Evolutionary conservation across 1,140 invertebrate genomes (phyloP), one percentile per base, ranked within the genome.

Genomic region (Helicoverpa zea): DNA sequence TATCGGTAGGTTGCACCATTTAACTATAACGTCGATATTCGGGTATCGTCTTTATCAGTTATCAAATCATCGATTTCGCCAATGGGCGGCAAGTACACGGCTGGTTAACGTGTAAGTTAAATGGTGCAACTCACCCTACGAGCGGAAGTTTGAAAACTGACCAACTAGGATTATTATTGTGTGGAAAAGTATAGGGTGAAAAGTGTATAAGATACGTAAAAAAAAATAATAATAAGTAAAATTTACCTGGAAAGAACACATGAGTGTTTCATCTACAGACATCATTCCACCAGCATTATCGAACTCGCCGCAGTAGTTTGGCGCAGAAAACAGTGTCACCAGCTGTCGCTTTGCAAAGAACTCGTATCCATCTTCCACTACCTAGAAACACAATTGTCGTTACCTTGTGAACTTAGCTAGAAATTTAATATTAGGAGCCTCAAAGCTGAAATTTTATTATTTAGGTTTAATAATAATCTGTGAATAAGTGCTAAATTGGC

Each of bases 241-340:
- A 80, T 30, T 23, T 81, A 96, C 95, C 95, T 97, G 96, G 92
- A 97, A 99, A 88, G 99, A 99, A 96, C 99, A 99, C 99, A 99
- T 99, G 13, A 99, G 96, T 79, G 99, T 99, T 91, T 99, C 99
- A 95, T 99, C 99, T 14, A 99, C 99, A 88, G 98, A 99, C 99
- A 99, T 99, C 99, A 99, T 99, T 81, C 98, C 99, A 80, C 98
- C 97, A 88, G 98, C 97, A 95, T 99, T 98, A 90, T 98, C 97
- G 92, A 98, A 98, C 92, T 98, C 98, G 23, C 98, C 98, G 92
- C 98, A 98, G 93, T 98, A 98, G 88, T 98, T 98, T 18, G 97
- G 97, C 51, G 97, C 97, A 35, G 97, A 97, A 90, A 99, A 99
- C 18, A 99, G 94, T n/a, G 98, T 99, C 2, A 99, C 98, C 83